These are phyloP conservation scores for Cossypha dichroa DNA, from an alignment of 2,797 vertebrate species.

Conservation along the genomic window DNA sequence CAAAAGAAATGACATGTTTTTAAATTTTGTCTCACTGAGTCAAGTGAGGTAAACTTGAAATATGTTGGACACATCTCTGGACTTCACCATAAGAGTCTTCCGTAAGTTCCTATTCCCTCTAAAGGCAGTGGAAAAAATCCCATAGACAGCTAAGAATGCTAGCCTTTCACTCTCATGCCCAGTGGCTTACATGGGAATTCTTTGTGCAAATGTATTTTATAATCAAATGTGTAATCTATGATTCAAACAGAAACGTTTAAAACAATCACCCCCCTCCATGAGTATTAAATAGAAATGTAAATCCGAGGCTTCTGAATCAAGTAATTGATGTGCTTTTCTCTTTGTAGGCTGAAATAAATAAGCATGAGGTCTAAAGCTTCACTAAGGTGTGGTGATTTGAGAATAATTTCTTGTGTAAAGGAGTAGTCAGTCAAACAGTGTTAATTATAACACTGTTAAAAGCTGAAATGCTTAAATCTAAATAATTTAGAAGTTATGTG, in stretches of 20 bases:
- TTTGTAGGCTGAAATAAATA: not conserved
- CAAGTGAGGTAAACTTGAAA: not conserved
- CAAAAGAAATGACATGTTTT: not conserved
- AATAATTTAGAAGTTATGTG: conserved; percentile 47
- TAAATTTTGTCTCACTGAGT: not conserved
- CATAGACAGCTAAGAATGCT: accelerated
- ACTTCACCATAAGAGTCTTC: not conserved
- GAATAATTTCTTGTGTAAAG: conserved; percentile 13
- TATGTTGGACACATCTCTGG: not conserved
- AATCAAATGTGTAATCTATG: not conserved
- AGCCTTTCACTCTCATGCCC: not conserved
- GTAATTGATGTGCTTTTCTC: not conserved
- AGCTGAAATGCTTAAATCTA: conserved; percentile 43
- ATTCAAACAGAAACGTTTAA: not conserved
- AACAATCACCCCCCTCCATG: not conserved
- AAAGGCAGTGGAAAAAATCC: not conserved
- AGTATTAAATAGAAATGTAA: not conserved
- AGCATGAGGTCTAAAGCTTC: not conserved
- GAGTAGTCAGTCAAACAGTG: conserved; percentile 1
- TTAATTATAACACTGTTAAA: conserved; percentile 48
- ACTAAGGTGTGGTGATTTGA: not conserved
- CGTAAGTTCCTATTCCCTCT: not conserved
- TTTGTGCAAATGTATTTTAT: not conserved
- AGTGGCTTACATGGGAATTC: not conserved
- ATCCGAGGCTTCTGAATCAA: not conserved